Base-by-base conservation (phyloP, 2,113 vertebrate species). In the Hippopotamus amphibius region DNA sequence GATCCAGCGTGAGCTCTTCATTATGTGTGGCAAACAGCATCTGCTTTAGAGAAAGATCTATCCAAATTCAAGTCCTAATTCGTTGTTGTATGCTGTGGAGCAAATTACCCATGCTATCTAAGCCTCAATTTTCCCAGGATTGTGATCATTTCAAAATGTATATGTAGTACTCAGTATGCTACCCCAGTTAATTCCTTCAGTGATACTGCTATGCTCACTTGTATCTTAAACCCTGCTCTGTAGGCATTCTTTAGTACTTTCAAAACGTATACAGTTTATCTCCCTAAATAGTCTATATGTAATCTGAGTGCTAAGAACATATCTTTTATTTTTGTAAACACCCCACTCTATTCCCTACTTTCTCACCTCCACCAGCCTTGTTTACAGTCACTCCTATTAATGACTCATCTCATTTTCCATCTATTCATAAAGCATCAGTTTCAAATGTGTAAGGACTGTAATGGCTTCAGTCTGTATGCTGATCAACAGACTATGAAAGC, bases 111-210 rank as follows among this genome's bases (percentile, higher is more conserved):
- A 69, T 14, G 13, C 26, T 72, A 21, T 71, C 41, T 85, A 53
- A 88, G n/a, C n/a, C 71, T 93, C 63, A 50, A 14, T 48, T 91
- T 96, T 90, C 74, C 65, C 50, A 84, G 65, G 33, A 86, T 79
- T 91, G 26, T 46, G 84, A 80, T 50, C 79, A 88, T 74, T 93
- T 19, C 69, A 88, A 95, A 90, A 33, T 81, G 46, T 55, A 11
- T 50, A 37, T 43, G 19, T 74, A 66, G 24, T 48, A 4, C n/a
- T 91, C 46, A 65, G 53, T 59, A 85, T 96, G 19, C 91, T 74
- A 50, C 37, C 71, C 6, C 53, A 59, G 43, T 76, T 91, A 43
- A 80, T 59, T 82, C n/a, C 65, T 87, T 94, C 55, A 28, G 7
- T 68, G n/a, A 77, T 71, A 46, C 30, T 43, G 59, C 16, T 53